phyloP scores from a whole-genome alignment of 2,888 invertebrate species.

The Orthosia gracilis region DNA sequence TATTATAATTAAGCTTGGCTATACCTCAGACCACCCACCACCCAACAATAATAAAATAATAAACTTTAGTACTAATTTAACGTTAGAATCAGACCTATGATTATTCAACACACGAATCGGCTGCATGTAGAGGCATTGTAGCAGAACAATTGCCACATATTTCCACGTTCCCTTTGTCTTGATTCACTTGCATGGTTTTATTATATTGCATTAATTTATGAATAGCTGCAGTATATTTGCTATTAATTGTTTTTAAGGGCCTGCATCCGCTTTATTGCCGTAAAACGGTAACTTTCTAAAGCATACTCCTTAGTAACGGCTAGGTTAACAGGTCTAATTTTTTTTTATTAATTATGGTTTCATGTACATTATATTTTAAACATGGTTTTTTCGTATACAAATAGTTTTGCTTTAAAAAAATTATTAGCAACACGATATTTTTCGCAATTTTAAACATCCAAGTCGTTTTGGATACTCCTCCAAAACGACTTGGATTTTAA shows the following conservation, averaged over 20 bases:
- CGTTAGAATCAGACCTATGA: conserved; percentile 1
- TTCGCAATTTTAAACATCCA: too few relatives aligned
- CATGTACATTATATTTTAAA: too few relatives aligned
- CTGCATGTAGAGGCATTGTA: conserved; percentile 79
- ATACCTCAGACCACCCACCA: conserved; percentile 30
- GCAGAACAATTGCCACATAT: conserved; percentile 83
- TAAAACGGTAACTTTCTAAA: too few relatives aligned
- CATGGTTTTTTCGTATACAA: too few relatives aligned
- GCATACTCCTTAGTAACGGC: too few relatives aligned
- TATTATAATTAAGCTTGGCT: not conserved
- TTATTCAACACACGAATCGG: conserved; percentile 76
- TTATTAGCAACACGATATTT: too few relatives aligned
- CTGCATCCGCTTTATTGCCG: too few relatives aligned
- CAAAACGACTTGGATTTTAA: too few relatives aligned
- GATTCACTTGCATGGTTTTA: conserved; percentile 51
- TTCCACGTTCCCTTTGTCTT: conserved; percentile 79
- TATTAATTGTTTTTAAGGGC: not conserved
- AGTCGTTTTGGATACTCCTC: too few relatives aligned
- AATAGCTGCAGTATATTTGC: conserved; percentile 1
- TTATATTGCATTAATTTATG: conserved; percentile 16
- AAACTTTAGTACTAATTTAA: conserved; percentile 15
- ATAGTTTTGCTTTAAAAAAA: too few relatives aligned
- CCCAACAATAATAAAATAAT: conserved; percentile 33
- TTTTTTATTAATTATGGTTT: too few relatives aligned
- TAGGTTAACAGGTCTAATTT: too few relatives aligned